Percentiles rank a stretch among this genome's conserved stretches.
phyloP scores from a whole-genome alignment of 2,113 vertebrate species.

The Erinaceus europaeus region DNA sequence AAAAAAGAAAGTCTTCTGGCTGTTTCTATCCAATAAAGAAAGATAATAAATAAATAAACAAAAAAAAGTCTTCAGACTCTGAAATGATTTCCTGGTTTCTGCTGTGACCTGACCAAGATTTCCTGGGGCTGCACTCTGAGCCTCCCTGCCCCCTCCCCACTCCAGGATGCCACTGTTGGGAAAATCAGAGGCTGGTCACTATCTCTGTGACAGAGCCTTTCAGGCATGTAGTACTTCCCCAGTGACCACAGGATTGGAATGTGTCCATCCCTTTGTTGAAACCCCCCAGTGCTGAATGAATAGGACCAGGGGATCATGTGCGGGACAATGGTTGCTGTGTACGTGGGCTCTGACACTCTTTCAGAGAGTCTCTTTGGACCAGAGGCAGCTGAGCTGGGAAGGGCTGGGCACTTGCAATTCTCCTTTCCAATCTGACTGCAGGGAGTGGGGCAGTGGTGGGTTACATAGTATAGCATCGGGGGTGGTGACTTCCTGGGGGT shows the following conservation, averaged over 20 bases:
- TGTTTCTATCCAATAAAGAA: too few relatives aligned
- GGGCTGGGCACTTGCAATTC: not conserved
- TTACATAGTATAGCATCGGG: too few relatives aligned
- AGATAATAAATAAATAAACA: too few relatives aligned
- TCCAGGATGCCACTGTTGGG: not conserved
- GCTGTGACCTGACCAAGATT: not conserved
- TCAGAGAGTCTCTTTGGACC: not conserved
- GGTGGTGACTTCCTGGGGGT: not conserved
- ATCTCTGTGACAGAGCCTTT: not conserved
- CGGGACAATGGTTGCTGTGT: not conserved
- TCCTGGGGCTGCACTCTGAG: not conserved
- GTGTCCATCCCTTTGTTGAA: not conserved
- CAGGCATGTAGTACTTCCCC: not conserved
- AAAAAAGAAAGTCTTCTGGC: too few relatives aligned
- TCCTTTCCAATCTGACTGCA: not conserved
- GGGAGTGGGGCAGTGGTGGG: not conserved
- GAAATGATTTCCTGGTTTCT: not conserved
- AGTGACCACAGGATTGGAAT: constrained; percentile 36
- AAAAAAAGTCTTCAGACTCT: not conserved
- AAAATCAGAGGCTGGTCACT: not conserved
- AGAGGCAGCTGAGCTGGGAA: not conserved
- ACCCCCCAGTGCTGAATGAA: not conserved
- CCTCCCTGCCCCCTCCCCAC: too few relatives aligned
- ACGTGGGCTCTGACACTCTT: not conserved
- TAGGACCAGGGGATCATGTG: not conserved